Base-by-base conservation (phyloP, 2,113 vertebrate species). In the Caracal caracal region DNA sequence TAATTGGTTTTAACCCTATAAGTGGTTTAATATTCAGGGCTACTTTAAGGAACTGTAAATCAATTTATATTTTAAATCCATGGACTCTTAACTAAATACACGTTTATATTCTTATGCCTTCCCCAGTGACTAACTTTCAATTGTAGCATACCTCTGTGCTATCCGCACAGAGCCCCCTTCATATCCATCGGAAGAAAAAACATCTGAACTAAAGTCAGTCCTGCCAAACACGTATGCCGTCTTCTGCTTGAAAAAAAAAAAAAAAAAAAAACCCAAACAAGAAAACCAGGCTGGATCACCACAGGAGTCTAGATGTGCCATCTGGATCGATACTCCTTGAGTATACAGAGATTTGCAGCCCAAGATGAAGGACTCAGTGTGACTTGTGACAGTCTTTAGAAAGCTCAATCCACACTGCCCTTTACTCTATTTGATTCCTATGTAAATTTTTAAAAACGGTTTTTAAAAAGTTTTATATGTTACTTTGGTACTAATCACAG, bases 261-360 rank as follows among this genome's bases (percentile, higher is more conserved):
- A n/a, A 49, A 56, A 71, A 89, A 56, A n/a, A 11, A 59, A 61
- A 65, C 28, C 28, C 26, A 40, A 63, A 89, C 16, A 51, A 43
- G 33, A 83, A 47, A 49, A 71, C 0, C 75, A 96, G 84, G 59
- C 63, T 94, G 75, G 30, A 86, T 89, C 89, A 89, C 91, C 40
- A 26, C 63, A 93, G 96, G 92, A 43, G 70, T 92, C 47, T 88
- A 17, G 49, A 78, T 20, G 43, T n/a, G 49, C 96, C 96, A 97
- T 93, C 93, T 84, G 96, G 95, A 96, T 83, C 66, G 49, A 66
- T 28, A 79, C 0, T 94, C 43, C 80, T 71, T 73, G 61, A 88
- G 30, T 33, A 75, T 6, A 78, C 66, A 56, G 85, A 88, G 86
- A 85, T 87, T 78, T 53, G 70, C 35, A 86, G 91, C 75, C 53